Percentiles rank a stretch among this genome's conserved stretches.
Conservation (phyloP, 2,888 invertebrate genomes). For the Dicyrtoma fusca region DNA sequence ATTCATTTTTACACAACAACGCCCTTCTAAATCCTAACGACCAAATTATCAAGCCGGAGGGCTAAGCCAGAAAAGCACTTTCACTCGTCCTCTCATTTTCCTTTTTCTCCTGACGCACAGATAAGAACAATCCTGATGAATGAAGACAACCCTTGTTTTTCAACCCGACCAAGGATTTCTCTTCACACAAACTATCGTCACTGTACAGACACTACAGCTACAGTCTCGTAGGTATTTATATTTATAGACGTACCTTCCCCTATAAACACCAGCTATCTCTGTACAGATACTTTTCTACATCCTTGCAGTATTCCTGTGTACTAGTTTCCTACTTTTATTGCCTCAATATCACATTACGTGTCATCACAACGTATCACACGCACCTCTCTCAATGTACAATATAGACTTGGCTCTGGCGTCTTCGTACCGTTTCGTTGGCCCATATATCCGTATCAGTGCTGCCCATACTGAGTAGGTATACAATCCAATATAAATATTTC, state of each 20-base stretch:
- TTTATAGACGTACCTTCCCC: slow-evolving; percentile 8
- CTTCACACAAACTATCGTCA: neutral
- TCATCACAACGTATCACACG: too few species aligned
- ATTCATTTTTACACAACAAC: slow-evolving; percentile 57
- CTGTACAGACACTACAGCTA: slow-evolving; percentile 6
- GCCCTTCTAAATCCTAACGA: slow-evolving; percentile 58
- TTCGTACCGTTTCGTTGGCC: too few species aligned
- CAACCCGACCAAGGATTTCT: slow-evolving; percentile 45
- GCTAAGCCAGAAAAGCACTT: slow-evolving; percentile 57
- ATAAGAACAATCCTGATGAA: slow-evolving; percentile 59
- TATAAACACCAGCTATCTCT: neutral
- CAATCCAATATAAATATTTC: too few species aligned
- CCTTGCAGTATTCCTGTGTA: too few species aligned
- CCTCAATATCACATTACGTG: too few species aligned
- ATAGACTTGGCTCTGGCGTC: too few species aligned
- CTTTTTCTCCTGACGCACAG: slow-evolving; percentile 54
- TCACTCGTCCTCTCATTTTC: slow-evolving; percentile 48
- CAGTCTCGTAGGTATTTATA: too few species aligned
- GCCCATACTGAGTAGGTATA: too few species aligned
- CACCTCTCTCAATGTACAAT: too few species aligned
- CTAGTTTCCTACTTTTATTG: too few species aligned
- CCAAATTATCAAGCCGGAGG: slow-evolving; percentile 58
- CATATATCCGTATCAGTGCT: too few species aligned
- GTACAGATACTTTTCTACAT: too few species aligned
- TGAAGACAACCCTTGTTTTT: slow-evolving; percentile 59